Percentiles rank a stretch among this genome's conserved stretches.
These are phyloP conservation scores for Nebria salina DNA, from an alignment of 2,888 invertebrate genomes.

Conservation along the genomic window DNA sequence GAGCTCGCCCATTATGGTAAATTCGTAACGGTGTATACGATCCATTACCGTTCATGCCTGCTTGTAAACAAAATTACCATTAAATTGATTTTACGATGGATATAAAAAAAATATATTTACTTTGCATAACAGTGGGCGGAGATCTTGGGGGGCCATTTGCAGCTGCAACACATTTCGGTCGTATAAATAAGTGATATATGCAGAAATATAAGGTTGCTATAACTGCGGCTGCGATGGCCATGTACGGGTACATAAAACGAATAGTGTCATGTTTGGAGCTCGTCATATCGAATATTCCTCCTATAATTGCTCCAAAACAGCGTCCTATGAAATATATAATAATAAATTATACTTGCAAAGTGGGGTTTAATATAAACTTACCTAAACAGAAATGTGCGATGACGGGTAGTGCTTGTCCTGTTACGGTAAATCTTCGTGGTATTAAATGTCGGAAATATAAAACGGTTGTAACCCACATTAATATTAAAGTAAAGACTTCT, in stretches of 20 bases:
- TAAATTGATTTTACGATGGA: conserved; percentile 6
- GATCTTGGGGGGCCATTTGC: conserved; percentile 72
- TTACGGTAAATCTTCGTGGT: conserved; percentile 78
- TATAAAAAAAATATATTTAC: conserved; percentile 61
- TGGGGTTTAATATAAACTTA: conserved; percentile 53
- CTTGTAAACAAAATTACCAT: conserved; percentile 53
- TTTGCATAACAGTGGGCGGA: conserved; percentile 71
- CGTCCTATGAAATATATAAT: conserved; percentile 67
- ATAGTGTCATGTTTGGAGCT: conserved; percentile 59
- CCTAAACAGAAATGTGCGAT: conserved; percentile 82
- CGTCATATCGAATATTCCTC: conserved; percentile 65
- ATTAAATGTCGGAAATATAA: conserved; percentile 84
- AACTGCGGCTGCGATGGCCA: conserved; percentile 73
- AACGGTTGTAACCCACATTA: conserved; percentile 83
- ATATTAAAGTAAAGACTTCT: conserved; percentile 79
- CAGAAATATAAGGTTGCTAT: conserved; percentile 76
- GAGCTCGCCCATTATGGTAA: conserved; percentile 82
- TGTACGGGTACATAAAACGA: conserved; percentile 69
- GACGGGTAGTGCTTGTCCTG: conserved; percentile 81
- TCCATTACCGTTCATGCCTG: conserved; percentile 74
- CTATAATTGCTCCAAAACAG: conserved; percentile 76
- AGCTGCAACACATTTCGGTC: conserved; percentile 76
- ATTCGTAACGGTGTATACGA: conserved; percentile 82
- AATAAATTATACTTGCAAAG: background rate
- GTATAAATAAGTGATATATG: conserved; percentile 78